Evolutionary conservation across 2,888 invertebrate genomes (phyloP), one percentile per base, ranked within the genome.

Genomic region (Pristionchus arcanus): DNA sequence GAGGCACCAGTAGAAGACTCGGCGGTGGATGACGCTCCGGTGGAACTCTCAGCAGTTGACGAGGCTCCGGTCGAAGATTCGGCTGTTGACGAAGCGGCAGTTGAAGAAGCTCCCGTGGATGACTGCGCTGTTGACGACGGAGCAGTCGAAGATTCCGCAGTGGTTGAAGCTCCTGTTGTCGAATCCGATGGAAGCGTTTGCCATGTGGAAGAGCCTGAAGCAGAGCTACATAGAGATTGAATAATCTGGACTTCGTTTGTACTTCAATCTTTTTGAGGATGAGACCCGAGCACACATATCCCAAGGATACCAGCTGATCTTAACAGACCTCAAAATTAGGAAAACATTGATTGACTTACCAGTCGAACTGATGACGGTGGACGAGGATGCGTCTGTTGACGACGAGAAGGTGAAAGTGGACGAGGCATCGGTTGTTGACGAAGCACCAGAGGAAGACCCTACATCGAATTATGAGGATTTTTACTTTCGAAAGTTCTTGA

Each of bases 361-460:
- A 2, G 85, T 85, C 11, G 85, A 85, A 34, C 55, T 55, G 49
- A 85, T 85, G 9, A 85, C 31, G 11, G 85, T 85, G 9, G 85
- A 34, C 25, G 63, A 55, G 9, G 42, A 49, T 0, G 49, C 55
- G 1, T 85, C 85, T 28, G 81, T 81, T n/a, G 81, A 28, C n/a
- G 25, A 25, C n/a, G 25, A 25, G 81, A 49, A 53, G 74, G 68
- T 63, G 63, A 25, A 63, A 16, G 71, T 77, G 25, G 81, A 81
- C 2, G 49, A 49, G 28, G 66, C 66, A 13, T 68, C 68, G 0
- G 87, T 87, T 7, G 87, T 87, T 4, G 85, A 59, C 4, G 55
- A 55, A 25, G 87, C 87, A 49, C 87, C 87, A 25, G 87, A 87
- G 13, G 87, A 87, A 13, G 87, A 87, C 87, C 87, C 87, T 87